Conservation (phyloP, 2,888 invertebrate genomes). For the Rhynchonema sp. region DNA sequence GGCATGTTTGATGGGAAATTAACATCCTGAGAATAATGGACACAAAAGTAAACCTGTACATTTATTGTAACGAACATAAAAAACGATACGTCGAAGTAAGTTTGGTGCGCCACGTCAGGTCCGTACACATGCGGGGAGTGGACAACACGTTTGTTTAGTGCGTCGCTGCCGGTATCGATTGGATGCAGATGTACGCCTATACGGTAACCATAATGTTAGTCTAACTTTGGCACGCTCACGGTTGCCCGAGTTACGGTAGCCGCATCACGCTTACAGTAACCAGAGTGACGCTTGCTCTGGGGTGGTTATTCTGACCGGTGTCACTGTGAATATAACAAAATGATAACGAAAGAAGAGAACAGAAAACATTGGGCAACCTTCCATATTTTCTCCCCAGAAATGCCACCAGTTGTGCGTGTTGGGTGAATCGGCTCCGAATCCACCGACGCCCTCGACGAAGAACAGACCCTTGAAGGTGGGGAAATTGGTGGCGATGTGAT, state of each 20-base stretch:
- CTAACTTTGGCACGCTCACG: neutral
- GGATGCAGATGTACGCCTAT: neutral
- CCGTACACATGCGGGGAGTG: conserved; percentile 7
- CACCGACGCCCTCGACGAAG: conserved; percentile 6
- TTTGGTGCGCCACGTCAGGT: conserved; percentile 2
- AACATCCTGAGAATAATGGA: neutral
- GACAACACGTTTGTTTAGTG: conserved; percentile 4
- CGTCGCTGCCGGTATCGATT: neutral
- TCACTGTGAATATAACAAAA: no score
- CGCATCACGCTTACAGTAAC: no score
- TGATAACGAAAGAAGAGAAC: no score
- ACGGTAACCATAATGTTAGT: neutral
- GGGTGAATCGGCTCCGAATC: neutral
- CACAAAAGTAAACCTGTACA: neutral
- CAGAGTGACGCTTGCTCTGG: no score
- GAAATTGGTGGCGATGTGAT: neutral
- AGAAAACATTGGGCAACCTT: no score
- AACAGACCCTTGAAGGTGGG: conserved; percentile 4
- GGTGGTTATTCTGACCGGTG: no score
- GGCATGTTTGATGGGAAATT: conserved; percentile 6
- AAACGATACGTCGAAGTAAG: conserved; percentile 4
- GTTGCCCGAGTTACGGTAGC: neutral
- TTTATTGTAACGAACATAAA: no score
- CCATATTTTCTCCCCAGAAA: conserved; percentile 5
- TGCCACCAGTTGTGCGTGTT: neutral